Evolutionary conservation across 2,888 invertebrate genomes (phyloP).

Genomic region (Drepanosiphum platanoidis): DNA sequence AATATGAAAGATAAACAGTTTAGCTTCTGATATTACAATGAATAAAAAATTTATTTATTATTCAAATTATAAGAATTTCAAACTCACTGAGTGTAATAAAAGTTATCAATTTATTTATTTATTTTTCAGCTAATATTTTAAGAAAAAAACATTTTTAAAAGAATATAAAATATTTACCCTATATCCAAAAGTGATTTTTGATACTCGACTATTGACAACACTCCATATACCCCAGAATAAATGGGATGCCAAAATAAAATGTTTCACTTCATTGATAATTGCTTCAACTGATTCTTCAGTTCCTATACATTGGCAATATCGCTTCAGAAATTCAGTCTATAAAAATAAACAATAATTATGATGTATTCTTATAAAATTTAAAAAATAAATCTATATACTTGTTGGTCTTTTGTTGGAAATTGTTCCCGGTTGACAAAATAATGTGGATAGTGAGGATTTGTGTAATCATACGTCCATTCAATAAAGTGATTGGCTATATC

Average conservation of each 20-base stretch:
- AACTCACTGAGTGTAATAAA: too few species aligned
- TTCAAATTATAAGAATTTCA: background rate
- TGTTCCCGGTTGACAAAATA: slow-evolving; percentile 76
- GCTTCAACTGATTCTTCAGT: slow-evolving; percentile 65
- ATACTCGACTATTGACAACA: slow-evolving; percentile 85
- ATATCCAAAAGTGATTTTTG: slow-evolving; percentile 93
- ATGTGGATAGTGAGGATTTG: slow-evolving; percentile 79
- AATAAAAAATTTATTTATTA: background rate
- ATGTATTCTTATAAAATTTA: background rate
- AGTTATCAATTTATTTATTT: too few species aligned
- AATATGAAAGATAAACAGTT: background rate
- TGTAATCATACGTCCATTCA: slow-evolving; percentile 93
- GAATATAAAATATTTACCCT: slow-evolving; percentile 75
- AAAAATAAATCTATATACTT: slow-evolving; percentile 71
- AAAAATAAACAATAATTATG: slow-evolving; percentile 40
- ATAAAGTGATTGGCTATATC: slow-evolving; percentile 95
- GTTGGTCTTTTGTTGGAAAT: slow-evolving; percentile 82
- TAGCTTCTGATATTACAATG: background rate
- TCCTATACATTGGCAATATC: slow-evolving; percentile 66
- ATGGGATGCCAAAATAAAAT: slow-evolving; percentile 88
- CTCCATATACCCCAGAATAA: slow-evolving; percentile 96
- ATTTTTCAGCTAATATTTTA: background rate
- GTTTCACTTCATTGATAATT: slow-evolving; percentile 79
- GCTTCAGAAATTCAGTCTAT: slow-evolving; percentile 69
- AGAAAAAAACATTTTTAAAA: background rate